phyloP scores from a whole-genome alignment of 2,888 invertebrate genomes.

The Carterocephalus palaemon region DNA sequence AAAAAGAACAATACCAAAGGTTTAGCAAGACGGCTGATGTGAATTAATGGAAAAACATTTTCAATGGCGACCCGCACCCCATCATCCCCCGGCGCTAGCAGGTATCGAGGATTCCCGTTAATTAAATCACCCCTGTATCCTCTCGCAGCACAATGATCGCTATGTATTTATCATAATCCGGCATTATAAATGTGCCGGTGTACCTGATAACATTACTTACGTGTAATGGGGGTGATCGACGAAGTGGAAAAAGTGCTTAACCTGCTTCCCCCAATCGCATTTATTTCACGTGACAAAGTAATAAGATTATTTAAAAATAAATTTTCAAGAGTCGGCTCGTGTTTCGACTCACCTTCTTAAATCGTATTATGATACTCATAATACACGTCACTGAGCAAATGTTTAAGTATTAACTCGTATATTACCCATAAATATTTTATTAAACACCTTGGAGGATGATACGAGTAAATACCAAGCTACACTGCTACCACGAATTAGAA shows the following conservation, averaged over 20 bases:
- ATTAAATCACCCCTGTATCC: slow-evolving; percentile 55
- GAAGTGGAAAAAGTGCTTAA: slow-evolving; percentile 66
- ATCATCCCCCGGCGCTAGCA: slow-evolving; percentile 29
- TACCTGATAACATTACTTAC: slow-evolving; percentile 45
- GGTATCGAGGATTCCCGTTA: slow-evolving; percentile 46
- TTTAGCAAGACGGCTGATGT: slow-evolving; percentile 26
- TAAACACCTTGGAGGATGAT: background rate
- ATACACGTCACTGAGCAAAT: slow-evolving; percentile 3
- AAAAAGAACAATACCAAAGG: slow-evolving; percentile 11
- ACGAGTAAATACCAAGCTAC: too few species aligned
- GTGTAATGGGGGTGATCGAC: slow-evolving; percentile 54
- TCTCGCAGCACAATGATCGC: slow-evolving; percentile 48
- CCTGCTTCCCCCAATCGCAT: slow-evolving; percentile 64
- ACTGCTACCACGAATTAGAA: too few species aligned
- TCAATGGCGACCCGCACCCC: slow-evolving; percentile 37
- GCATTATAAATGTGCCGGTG: slow-evolving; percentile 48
- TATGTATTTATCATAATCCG: slow-evolving; percentile 43
- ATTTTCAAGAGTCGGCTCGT: slow-evolving; percentile 35
- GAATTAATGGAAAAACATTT: slow-evolving; percentile 47
- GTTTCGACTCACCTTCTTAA: slow-evolving; percentile 32
- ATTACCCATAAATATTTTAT: background rate
- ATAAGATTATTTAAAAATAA: slow-evolving; percentile 53
- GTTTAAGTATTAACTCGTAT: too few species aligned
- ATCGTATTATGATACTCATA: slow-evolving; percentile 18
- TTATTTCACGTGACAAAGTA: slow-evolving; percentile 53